These are phyloP conservation scores for Apodemus speciosus DNA, from an alignment of 2,113 vertebrate species.

Conservation along the genomic window DNA sequence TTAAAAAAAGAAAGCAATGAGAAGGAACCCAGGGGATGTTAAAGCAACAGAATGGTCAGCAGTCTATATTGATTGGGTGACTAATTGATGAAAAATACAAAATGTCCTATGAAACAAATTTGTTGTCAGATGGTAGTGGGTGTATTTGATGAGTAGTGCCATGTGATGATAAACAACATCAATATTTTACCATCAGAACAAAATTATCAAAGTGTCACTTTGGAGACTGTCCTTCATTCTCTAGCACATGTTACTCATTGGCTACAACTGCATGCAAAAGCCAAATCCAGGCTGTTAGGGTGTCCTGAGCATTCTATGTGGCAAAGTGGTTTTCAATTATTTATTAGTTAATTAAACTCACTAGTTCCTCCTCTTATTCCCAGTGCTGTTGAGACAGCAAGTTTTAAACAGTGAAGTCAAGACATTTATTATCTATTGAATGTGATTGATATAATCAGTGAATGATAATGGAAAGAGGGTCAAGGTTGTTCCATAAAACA, in stretches of 20 bases:
- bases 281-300: not conserved
- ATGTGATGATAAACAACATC: slow-evolving; percentile 48
- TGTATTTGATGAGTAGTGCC: not conserved
- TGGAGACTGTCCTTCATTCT: not conserved
- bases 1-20: not conserved
- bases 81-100: slow-evolving; percentile 58
- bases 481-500: slow-evolving; percentile 34
- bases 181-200: slow-evolving; percentile 47
- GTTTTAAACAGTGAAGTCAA: slow-evolving; percentile 52
- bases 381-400: not conserved
- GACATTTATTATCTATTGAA: slow-evolving; percentile 41
- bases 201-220: not conserved
- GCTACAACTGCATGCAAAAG: not conserved
- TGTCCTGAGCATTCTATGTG: not conserved
- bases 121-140: slow-evolving; percentile 26
- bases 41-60: not conserved
- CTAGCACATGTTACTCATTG: not conserved
- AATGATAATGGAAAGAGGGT: not conserved
- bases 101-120: slow-evolving; percentile 34
- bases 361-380: not conserved
- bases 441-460: slow-evolving; percentile 30
- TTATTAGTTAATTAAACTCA: slow-evolving; percentile 66
- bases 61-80: not conserved
- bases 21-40: not conserved
- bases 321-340: slow-evolving; percentile 53